phyloP scores from a whole-genome alignment of 2,113 vertebrate genomes.

The Trachemys scripta region DNA sequence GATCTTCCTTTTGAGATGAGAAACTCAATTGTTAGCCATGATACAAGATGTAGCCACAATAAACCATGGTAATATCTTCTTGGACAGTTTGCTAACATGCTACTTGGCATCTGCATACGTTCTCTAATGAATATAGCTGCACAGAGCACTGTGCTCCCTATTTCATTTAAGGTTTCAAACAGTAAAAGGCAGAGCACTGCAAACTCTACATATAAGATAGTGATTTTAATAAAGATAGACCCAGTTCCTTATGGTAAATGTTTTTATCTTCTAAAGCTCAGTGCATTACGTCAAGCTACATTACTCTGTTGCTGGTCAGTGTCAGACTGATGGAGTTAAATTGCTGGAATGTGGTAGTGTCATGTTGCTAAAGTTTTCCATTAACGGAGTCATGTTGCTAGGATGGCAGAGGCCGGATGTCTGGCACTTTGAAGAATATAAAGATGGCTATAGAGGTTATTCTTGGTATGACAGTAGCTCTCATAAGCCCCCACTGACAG shows the following conservation, averaged over 20 bases:
- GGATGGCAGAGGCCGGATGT: not conserved
- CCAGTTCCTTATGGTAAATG: not conserved
- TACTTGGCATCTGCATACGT: not conserved
- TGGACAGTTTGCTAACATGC: not conserved
- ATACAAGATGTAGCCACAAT: not conserved
- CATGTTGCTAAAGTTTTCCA: not conserved
- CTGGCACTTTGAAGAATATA: not conserved
- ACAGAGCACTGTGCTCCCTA: not conserved
- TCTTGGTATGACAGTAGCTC: not conserved
- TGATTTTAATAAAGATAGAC: slow-evolving; percentile 27
- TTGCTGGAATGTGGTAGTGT: rapidly evolving
- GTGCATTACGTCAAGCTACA: not conserved
- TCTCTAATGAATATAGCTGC: rapidly evolving
- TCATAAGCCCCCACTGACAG: not conserved
- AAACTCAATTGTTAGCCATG: not conserved
- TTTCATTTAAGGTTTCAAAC: not conserved
- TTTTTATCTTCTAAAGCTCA: not conserved
- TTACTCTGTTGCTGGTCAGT: rapidly evolving
- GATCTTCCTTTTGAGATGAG: not conserved
- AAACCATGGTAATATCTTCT: not conserved
- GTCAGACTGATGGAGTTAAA: not conserved
- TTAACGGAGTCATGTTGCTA: rapidly evolving
- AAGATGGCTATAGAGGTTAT: not conserved
- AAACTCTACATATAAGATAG: rapidly evolving
- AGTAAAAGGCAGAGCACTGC: not conserved